A percentile compares a stretch with the other conserved stretches of the same genome.
Evolutionary conservation across 1,140 invertebrate species (phyloP).

Genomic region (Lineus longissimus): DNA sequence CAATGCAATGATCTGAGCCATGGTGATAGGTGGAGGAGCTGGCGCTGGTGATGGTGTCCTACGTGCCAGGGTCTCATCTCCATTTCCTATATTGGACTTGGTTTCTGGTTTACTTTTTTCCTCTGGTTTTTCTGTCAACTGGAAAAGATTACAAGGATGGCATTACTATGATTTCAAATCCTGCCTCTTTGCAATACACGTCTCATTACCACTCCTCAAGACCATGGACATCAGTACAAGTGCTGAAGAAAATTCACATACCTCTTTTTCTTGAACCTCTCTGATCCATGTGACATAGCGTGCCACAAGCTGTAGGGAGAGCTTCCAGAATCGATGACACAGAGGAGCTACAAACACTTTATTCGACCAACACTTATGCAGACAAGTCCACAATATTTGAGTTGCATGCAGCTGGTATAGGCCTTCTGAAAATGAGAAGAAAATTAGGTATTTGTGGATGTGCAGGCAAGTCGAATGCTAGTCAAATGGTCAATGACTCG

Average conservation of each 20-base stretch:
- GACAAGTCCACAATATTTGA: slow-evolving; percentile 46
- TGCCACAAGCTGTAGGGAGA: slow-evolving; percentile 75
- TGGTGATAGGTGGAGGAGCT: slow-evolving; percentile 30
- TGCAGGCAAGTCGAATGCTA: too few relatives aligned
- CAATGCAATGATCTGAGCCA: slow-evolving; percentile 38
- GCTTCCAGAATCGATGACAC: slow-evolving; percentile 79
- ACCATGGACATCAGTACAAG: too few relatives aligned
- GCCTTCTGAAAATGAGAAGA: slow-evolving; percentile 16
- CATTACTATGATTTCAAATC: too few relatives aligned
- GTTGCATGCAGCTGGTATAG: slow-evolving; percentile 37
- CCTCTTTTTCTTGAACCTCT: slow-evolving; percentile 42
- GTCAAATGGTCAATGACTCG: too few relatives aligned
- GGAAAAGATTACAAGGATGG: not conserved
- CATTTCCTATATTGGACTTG: not conserved
- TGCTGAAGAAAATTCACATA: slow-evolving; percentile 16
- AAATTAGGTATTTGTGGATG: slow-evolving; percentile 1
- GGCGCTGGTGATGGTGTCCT: not conserved
- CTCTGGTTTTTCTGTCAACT: not conserved
- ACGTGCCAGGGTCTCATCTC: not conserved
- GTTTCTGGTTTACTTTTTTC: not conserved
- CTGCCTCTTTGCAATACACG: too few relatives aligned
- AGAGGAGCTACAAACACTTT: slow-evolving; percentile 71
- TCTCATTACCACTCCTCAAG: too few relatives aligned
- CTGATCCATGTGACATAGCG: slow-evolving; percentile 71
- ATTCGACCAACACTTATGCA: slow-evolving; percentile 69